Conservation (phyloP, 2,113 vertebrate genomes). For the Microtus ochrogaster region DNA sequence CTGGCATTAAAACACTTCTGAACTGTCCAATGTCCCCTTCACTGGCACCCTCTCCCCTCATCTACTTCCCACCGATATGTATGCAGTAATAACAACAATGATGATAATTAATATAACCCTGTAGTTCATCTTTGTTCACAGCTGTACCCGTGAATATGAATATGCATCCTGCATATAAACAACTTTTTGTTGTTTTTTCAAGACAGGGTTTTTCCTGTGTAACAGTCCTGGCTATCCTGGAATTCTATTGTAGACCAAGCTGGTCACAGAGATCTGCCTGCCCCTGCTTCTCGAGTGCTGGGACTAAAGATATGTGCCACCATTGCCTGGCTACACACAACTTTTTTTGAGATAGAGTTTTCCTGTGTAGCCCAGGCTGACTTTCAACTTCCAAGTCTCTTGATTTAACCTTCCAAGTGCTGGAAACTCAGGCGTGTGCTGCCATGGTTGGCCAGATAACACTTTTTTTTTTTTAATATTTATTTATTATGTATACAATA, state of each 20-base stretch:
- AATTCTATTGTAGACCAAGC: not conserved
- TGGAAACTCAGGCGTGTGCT: not conserved
- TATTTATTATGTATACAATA: too few species aligned
- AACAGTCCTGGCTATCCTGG: not conserved
- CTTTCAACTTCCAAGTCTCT: not conserved
- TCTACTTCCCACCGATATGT: not conserved
- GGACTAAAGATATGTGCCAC: not conserved
- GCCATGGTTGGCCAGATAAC: not conserved
- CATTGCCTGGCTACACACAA: not conserved
- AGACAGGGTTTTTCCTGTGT: not conserved
- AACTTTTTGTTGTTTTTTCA: not conserved
- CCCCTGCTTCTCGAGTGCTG: not conserved
- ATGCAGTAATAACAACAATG: not conserved
- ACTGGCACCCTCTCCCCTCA: not conserved
- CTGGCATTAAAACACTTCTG: not conserved
- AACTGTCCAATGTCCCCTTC: not conserved
- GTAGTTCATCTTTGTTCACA: not conserved
- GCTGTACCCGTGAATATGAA: not conserved
- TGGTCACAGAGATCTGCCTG: not conserved
- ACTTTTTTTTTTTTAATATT: too few species aligned
- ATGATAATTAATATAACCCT: not conserved
- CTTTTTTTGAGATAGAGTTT: not conserved
- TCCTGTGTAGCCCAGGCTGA: not conserved
- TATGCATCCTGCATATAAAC: not conserved
- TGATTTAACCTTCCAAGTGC: not conserved